Evolutionary conservation across 2,113 vertebrate genomes (phyloP).

Genomic region (Neopipo cinnamomea): DNA sequence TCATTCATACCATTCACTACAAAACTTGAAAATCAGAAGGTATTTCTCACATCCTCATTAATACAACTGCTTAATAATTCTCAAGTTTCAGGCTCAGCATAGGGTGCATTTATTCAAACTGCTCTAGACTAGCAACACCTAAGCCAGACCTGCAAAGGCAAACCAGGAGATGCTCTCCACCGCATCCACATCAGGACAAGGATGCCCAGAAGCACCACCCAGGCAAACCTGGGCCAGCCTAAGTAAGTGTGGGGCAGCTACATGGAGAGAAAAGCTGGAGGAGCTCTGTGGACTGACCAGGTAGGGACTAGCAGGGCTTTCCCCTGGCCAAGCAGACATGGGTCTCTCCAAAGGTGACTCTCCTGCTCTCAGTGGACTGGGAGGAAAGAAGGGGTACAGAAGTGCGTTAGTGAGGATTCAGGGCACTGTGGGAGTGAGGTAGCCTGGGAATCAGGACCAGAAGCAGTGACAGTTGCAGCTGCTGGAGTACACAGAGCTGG

Average conservation of each 20-base stretch:
- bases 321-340: neutral
- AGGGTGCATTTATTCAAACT: neutral
- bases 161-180: neutral
- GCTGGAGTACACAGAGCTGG: neutral
- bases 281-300: neutral
- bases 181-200: fast-evolving
- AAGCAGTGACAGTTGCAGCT: neutral
- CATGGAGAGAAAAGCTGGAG: neutral
- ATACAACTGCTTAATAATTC: neutral
- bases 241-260: neutral
- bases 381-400: neutral
- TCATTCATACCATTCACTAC: neutral
- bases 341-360: neutral
- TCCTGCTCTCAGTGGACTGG: fast-evolving
- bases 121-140: neutral
- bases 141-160: neutral
- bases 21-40: neutral
- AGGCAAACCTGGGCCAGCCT: fast-evolving
- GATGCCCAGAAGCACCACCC: neutral
- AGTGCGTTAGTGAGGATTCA: neutral
- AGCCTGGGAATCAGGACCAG: neutral
- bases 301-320: neutral
- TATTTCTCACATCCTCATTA: neutral
- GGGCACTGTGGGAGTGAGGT: neutral
- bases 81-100: neutral